A percentile compares a stretch with the other conserved stretches of the same genome.
Evolutionary conservation across 1,140 invertebrate genomes (phyloP).

Genomic region (Oryzaephilus surinamensis): DNA sequence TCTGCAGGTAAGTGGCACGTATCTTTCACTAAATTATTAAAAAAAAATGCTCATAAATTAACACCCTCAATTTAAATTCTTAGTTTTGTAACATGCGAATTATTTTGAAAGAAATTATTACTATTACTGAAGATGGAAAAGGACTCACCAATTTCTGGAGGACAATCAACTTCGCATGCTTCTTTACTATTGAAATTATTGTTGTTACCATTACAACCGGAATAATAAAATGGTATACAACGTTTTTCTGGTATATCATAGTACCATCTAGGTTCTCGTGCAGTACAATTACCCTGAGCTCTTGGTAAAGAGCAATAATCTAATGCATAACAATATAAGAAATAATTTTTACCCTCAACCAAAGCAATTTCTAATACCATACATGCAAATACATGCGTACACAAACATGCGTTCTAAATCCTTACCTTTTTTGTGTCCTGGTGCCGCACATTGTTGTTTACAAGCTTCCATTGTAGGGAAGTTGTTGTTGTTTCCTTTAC

Average conservation of each 20-base stretch:
- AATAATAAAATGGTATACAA: slow-evolving; percentile 92
- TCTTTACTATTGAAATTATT: slow-evolving; percentile 74
- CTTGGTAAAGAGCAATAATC: slow-evolving; percentile 73
- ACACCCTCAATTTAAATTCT: no score
- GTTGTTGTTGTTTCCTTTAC: slow-evolving; percentile 82
- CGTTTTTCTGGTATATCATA: slow-evolving; percentile 75
- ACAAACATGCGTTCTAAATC: slow-evolving; percentile 1
- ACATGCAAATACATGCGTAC: slow-evolving; percentile 1
- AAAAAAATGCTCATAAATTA: no score
- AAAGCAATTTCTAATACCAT: background rate
- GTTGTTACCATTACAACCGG: slow-evolving; percentile 80
- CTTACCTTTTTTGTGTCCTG: slow-evolving; percentile 62
- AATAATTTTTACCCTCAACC: slow-evolving; percentile 3
- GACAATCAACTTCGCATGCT: slow-evolving; percentile 71
- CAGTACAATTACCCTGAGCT: slow-evolving; percentile 68
- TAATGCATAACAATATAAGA: slow-evolving; percentile 27
- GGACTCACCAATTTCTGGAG: slow-evolving; percentile 64
- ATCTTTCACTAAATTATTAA: slow-evolving; percentile 49
- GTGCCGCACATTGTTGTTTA: slow-evolving; percentile 59
- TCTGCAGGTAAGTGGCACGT: slow-evolving; percentile 63
- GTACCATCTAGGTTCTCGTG: slow-evolving; percentile 70
- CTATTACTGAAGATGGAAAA: background rate
- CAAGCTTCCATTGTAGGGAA: slow-evolving; percentile 75
- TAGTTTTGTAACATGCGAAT: no score
- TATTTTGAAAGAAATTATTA: slow-evolving; percentile 1